These are phyloP conservation scores for Oryzaephilus surinamensis DNA, from an alignment of 1,140 invertebrate species.

Conservation along the genomic window DNA sequence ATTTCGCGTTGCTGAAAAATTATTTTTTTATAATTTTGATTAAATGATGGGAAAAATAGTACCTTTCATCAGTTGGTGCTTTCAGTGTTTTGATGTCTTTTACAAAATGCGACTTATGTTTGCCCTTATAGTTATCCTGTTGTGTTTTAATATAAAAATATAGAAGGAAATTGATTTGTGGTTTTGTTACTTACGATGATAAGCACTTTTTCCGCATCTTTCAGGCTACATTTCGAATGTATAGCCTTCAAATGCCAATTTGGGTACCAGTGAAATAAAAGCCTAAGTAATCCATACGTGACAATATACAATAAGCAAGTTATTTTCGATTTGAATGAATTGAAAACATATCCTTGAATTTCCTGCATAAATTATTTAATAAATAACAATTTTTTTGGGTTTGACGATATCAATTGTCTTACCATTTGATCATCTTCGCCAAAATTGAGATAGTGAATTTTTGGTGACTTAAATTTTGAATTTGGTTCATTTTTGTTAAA, in stretches of 20 bases:
- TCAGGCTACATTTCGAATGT: slow-evolving; percentile 55
- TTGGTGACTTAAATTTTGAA: too few relatives aligned
- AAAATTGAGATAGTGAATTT: slow-evolving; percentile 44
- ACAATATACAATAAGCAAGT: slow-evolving; percentile 54
- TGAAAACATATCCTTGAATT: slow-evolving; percentile 53
- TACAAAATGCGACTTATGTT: slow-evolving; percentile 26
- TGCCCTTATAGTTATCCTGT: slow-evolving; percentile 29
- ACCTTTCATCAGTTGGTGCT: background rate
- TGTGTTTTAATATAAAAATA: background rate
- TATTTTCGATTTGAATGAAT: slow-evolving; percentile 38
- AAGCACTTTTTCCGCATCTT: slow-evolving; percentile 64
- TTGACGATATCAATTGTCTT: slow-evolving; percentile 2
- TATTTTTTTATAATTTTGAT: slow-evolving; percentile 3
- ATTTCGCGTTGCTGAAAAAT: slow-evolving; percentile 15
- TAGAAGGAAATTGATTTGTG: background rate
- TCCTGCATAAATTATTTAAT: slow-evolving; percentile 38
- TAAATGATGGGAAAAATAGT: slow-evolving; percentile 4
- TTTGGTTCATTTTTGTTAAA: too few relatives aligned
- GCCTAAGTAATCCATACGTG: slow-evolving; percentile 60
- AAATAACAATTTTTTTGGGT: background rate
- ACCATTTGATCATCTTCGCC: slow-evolving; percentile 58
- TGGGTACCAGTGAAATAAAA: slow-evolving; percentile 83
- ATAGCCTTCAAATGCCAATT: slow-evolving; percentile 65
- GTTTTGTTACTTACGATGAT: slow-evolving; percentile 50
- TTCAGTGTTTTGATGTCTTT: slow-evolving; percentile 17